phyloP scores from a whole-genome alignment of 2,797 vertebrate genomes.

The Myotis vivesi region DNA sequence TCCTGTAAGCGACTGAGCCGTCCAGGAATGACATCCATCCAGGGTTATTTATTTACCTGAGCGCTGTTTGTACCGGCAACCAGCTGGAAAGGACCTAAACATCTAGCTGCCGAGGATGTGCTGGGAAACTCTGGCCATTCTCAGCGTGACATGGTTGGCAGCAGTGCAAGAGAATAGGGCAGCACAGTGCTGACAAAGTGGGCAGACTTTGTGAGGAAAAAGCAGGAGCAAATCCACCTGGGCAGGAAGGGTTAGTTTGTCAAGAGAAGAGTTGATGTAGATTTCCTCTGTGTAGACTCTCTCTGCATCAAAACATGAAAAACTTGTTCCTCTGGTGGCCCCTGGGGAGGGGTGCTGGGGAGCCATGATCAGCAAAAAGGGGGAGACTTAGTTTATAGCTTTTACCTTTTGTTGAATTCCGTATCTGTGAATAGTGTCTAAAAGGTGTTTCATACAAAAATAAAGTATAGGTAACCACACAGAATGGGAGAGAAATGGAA shows the following conservation, averaged over 20 bases:
- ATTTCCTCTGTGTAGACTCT: background rate
- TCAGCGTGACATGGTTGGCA: background rate
- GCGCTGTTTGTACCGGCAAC: background rate
- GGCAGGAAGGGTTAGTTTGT: background rate
- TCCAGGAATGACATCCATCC: background rate
- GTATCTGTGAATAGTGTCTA: background rate
- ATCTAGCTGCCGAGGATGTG: background rate
- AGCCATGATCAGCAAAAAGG: background rate
- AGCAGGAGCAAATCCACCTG: background rate
- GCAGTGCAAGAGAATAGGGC: background rate
- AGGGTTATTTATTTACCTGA: background rate
- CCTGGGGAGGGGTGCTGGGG: background rate
- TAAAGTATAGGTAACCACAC: background rate
- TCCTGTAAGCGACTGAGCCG: background rate
- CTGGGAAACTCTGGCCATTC: background rate
- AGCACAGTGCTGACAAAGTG: background rate
- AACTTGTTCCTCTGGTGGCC: background rate
- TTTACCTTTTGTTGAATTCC: background rate
- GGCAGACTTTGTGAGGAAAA: background rate
- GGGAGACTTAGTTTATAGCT: background rate
- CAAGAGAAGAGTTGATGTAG: background rate
- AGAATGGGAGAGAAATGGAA: background rate
- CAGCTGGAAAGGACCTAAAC: background rate
- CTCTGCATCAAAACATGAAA: background rate
- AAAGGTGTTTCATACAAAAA: background rate